These are phyloP conservation scores for Arothron firmamentum DNA, from an alignment of 2,113 vertebrate species.

Conservation along the genomic window DNA sequence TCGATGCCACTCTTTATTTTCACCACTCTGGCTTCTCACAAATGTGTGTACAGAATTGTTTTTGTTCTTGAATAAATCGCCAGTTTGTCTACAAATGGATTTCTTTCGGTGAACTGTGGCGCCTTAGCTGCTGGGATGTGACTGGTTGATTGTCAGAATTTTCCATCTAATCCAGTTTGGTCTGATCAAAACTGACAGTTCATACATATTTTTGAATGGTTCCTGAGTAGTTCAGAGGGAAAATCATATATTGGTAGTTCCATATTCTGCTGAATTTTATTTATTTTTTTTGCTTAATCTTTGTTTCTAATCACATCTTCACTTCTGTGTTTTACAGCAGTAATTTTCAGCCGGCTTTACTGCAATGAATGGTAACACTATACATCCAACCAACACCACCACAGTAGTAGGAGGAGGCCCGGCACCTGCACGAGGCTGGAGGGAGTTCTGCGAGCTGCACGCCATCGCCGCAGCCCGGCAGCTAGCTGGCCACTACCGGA, in stretches of 20 bases:
- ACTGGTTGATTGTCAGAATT: slow-evolving; percentile 43
- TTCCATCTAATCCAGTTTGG: slow-evolving; percentile 47
- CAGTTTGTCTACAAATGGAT: slow-evolving; percentile 19
- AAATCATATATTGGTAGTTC: slow-evolving; percentile 21
- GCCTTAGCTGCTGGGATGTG: slow-evolving; percentile 32
- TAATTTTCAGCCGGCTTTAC: slow-evolving; percentile 77
- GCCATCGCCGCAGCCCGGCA: slow-evolving; percentile 87
- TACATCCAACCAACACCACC: slow-evolving; percentile 78
- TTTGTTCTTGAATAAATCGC: neutral
- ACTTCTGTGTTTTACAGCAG: slow-evolving; percentile 68
- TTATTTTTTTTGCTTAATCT: slow-evolving; percentile 32
- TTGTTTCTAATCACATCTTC: slow-evolving; percentile 8
- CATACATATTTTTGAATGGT: slow-evolving; percentile 44
- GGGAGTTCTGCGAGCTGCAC: slow-evolving; percentile 95
- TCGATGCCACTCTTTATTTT: slow-evolving; percentile 1
- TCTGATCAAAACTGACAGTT: slow-evolving; percentile 31
- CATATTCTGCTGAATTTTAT: slow-evolving; percentile 17
- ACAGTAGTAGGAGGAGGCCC: slow-evolving; percentile 60
- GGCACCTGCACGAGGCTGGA: slow-evolving; percentile 83
- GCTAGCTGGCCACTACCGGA: slow-evolving; percentile 89
- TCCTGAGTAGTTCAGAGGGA: slow-evolving; percentile 24
- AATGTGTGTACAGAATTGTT: no score
- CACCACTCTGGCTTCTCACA: neutral
- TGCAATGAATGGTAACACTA: slow-evolving; percentile 95
- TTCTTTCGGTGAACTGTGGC: slow-evolving; percentile 22